Base-by-base conservation (phyloP, 2,113 vertebrate species). In the Microcebus lehilahytsara region DNA sequence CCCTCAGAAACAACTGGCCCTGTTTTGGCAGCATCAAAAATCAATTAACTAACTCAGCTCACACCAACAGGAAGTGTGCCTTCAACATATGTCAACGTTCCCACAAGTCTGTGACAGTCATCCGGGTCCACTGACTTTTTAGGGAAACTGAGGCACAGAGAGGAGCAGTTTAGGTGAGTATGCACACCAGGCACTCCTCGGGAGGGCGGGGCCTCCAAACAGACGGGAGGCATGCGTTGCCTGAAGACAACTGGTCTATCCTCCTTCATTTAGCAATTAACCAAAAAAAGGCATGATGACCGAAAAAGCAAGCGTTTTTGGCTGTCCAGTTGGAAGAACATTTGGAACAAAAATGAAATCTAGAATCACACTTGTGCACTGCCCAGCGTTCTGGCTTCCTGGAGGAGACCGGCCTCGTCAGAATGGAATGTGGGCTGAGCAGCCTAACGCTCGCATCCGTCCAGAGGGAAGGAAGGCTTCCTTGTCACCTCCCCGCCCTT, bases 181-280 rank as follows among this genome's bases (percentile, higher is more conserved):
- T 0, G 6, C 23, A 64, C 19, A 30, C 17, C 5, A 32, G 49
- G 42, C 13, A 32, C 2, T 4, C 30, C 64, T 64, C 1, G 5
- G 25, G 78, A 53, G 23, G 32, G 34, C 7, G 9, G 34, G 20
- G 8, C 34, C 80, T 49, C 11, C 3, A 64, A 74, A 19, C 42
- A 42, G 49, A 80, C 0, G 10, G 3, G 30, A 42, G 72, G 9
- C 3, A 23, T 7, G 23, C 9, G 1, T 19, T 25, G 22, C 58
- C 74, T 32, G 40, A 90, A 60, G 56, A 67, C 30, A 34, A 51
- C 16, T 56, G 25, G 34, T 49, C 30, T 51, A 6, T 46, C 23
- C 17, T 37, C 51, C 67, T 69, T 96, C 12, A 12, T 75, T 46
- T 74, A 32, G 32, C 22, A 75, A 17, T n/a, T 27, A 56, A 40